Conservation (phyloP, 2,797 vertebrate genomes). For the Margarornis squamiger region DNA sequence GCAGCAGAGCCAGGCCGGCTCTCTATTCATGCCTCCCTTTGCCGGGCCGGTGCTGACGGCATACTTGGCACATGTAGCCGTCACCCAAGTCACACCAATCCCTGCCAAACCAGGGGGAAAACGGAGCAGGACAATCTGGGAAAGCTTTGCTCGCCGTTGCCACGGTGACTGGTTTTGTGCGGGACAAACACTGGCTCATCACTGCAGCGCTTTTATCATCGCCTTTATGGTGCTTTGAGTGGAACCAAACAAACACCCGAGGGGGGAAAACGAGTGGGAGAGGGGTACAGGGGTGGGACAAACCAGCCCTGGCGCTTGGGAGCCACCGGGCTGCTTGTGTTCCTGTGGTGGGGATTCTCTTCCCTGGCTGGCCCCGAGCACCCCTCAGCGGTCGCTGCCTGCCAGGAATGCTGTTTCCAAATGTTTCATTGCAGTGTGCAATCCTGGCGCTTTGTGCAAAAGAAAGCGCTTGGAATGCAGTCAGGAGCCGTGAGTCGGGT, state of each 20-base stretch:
- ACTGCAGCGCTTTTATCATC: background rate
- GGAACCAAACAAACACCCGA: background rate
- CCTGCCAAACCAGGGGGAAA: background rate
- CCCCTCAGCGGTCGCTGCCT: background rate
- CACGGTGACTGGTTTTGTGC: constrained; percentile 11
- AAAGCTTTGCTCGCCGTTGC: constrained; percentile 24
- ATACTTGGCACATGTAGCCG: constrained; percentile 4
- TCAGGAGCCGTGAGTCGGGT: background rate
- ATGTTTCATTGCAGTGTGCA: background rate
- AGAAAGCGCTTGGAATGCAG: background rate
- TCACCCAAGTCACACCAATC: background rate
- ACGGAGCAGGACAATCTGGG: background rate
- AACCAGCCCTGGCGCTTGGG: background rate
- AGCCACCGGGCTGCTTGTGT: background rate
- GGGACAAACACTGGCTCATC: background rate
- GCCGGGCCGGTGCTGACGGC: background rate
- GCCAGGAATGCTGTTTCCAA: background rate
- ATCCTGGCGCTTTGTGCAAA: background rate
- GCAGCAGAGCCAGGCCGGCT: background rate
- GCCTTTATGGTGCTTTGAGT: background rate
- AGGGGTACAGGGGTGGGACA: background rate
- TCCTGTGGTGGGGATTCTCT: background rate
- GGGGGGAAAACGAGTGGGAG: background rate
- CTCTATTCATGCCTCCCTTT: background rate
- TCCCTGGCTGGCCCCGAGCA: background rate